These are phyloP conservation scores for Netelia inedita DNA, from an alignment of 2,888 invertebrate species.

Conservation along the genomic window DNA sequence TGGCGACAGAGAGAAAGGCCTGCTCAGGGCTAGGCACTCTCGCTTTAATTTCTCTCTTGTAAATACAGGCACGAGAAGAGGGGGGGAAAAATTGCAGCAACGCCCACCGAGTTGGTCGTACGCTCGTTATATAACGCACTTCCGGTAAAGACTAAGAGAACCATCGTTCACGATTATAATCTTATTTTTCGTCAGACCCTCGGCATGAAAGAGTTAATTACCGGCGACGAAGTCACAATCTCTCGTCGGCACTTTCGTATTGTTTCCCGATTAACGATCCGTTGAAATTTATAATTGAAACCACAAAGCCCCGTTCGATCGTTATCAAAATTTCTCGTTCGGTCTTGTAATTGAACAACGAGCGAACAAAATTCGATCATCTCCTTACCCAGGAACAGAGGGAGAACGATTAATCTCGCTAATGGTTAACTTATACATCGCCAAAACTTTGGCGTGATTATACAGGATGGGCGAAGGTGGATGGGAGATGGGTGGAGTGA, in stretches of 20 bases:
- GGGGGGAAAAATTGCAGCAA: background rate
- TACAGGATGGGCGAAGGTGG: background rate
- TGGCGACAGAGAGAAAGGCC: background rate
- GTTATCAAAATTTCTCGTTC: background rate
- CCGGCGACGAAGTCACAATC: background rate
- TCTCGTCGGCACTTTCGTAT: slow-evolving; percentile 7
- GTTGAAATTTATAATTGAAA: background rate
- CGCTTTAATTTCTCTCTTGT: background rate
- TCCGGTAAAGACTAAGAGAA: too few relatives aligned
- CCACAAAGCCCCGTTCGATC: background rate
- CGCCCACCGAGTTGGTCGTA: background rate
- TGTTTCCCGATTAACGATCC: slow-evolving; percentile 18
- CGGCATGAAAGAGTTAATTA: slow-evolving; percentile 29
- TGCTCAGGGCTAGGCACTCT: background rate
- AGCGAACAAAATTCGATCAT: slow-evolving; percentile 11
- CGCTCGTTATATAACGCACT: too few relatives aligned
- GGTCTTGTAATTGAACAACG: slow-evolving; percentile 6
- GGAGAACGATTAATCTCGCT: slow-evolving; percentile 47
- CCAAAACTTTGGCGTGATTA: slow-evolving; percentile 38
- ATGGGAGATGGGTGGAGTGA: background rate
- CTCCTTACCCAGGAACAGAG: background rate
- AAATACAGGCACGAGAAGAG: background rate
- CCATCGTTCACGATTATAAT: too few relatives aligned
- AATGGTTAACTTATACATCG: slow-evolving; percentile 28
- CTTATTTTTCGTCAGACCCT: too few relatives aligned